Evolutionary conservation across 2,113 vertebrate genomes (phyloP).

Genomic region (Hucho hucho): DNA sequence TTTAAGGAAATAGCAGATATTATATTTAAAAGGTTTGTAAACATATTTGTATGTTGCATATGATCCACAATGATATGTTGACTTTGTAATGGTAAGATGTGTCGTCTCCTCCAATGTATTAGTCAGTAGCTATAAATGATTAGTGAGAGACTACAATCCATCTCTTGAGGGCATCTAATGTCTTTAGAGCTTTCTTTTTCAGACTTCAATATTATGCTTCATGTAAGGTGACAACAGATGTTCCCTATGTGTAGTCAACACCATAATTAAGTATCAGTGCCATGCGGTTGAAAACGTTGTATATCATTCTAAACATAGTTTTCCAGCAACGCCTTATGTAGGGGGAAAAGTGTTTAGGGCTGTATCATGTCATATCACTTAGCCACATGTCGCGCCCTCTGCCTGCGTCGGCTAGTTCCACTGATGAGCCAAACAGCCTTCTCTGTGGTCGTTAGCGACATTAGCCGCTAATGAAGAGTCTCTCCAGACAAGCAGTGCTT

Average conservation of each 20-base stretch:
- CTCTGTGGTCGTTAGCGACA: slow-evolving; percentile 32
- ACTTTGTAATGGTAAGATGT: too few species aligned
- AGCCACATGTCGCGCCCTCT: slow-evolving; percentile 11
- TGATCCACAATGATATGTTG: too few species aligned
- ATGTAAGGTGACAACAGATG: background rate
- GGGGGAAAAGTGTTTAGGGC: background rate
- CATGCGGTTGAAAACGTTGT: too few species aligned
- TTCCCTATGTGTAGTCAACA: background rate
- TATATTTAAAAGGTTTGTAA: too few species aligned
- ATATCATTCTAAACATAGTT: too few species aligned
- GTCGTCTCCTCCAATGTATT: too few species aligned
- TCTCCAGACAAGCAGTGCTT: slow-evolving; percentile 36
- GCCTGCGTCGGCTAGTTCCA: slow-evolving; percentile 16
- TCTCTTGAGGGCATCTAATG: background rate
- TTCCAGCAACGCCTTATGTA: too few species aligned
- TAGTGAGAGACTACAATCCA: background rate
- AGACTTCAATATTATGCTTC: background rate
- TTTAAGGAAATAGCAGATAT: too few species aligned
- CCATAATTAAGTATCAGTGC: too few species aligned
- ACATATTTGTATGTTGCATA: too few species aligned
- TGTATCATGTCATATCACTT: slow-evolving; percentile 19
- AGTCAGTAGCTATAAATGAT: slow-evolving; percentile 19
- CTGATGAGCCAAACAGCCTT: slow-evolving; percentile 29
- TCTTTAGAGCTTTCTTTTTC: too few species aligned
- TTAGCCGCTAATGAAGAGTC: slow-evolving; percentile 44